phyloP scores from a whole-genome alignment of 2,797 vertebrate species.

The Lutjanus campechanus region DNA sequence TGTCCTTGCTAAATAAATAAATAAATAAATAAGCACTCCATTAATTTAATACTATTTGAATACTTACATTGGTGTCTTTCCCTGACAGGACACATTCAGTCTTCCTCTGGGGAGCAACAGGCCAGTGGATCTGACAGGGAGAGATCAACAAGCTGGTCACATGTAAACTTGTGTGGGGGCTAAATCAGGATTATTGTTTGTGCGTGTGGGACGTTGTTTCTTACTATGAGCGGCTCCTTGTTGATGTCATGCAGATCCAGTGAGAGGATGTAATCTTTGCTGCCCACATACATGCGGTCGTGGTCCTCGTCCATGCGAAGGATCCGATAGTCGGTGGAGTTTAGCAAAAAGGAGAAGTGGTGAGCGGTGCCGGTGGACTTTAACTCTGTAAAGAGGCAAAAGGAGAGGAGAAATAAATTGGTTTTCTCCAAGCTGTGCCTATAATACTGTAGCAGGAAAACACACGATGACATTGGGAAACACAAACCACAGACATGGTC shows the following conservation, averaged over 20 bases:
- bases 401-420: conserved; percentile 40
- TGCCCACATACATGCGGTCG: conserved; percentile 99
- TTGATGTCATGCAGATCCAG: conserved; percentile 99
- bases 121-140: conserved; percentile 94
- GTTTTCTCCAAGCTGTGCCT: conserved; percentile 47
- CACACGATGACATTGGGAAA: conserved; percentile 53
- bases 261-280: conserved; percentile 98
- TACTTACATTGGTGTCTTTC: conserved; percentile 96
- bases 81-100: conserved; percentile 96
- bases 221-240: conserved; percentile 98
- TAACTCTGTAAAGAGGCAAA: conserved; percentile 86
- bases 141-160: conserved; percentile 40
- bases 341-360: conserved; percentile 97
- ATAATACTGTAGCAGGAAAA: conserved; percentile 36
- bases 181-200: conserved; percentile 14
- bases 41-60: neutral
- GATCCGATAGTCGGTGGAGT: conserved; percentile 97
- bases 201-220: conserved; percentile 54
- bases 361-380: conserved; percentile 95
- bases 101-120: conserved; percentile 93
- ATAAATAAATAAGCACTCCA: no score
- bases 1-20: no score
- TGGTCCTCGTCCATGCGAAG: conserved; percentile 99
- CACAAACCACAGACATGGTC: conserved; percentile 54
- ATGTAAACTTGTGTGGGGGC: conserved; percentile 7